Evolutionary conservation across 2,888 invertebrate species (phyloP).

Genomic region (Cephus spinipes): DNA sequence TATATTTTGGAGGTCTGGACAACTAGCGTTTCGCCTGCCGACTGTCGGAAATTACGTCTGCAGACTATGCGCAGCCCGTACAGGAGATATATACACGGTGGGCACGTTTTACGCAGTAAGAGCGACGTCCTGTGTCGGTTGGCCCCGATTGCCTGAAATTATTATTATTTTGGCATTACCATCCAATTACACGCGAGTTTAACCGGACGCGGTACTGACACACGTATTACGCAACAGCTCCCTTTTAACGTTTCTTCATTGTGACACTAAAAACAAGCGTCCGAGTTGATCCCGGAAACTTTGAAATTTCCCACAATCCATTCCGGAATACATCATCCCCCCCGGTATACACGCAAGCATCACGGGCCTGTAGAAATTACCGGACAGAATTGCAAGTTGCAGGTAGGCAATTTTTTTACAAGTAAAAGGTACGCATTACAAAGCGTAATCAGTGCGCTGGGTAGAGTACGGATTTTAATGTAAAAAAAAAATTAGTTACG

Average conservation of each 20-base stretch:
- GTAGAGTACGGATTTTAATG: not conserved
- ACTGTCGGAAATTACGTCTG: constrained; percentile 9
- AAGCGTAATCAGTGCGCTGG: not conserved
- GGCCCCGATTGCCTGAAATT: not conserved
- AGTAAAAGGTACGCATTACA: not conserved
- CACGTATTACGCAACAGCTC: not conserved
- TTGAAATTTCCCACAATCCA: not conserved
- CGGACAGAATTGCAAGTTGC: not conserved
- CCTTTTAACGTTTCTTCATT: not conserved
- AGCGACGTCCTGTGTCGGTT: not conserved
- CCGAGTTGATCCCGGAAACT: not conserved
- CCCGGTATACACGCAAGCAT: not conserved
- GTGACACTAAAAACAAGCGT: not conserved
- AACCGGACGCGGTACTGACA: not conserved
- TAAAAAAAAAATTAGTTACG: not conserved
- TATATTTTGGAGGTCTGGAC: constrained; percentile 24
- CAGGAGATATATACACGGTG: not conserved
- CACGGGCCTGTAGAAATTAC: not conserved
- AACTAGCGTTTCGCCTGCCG: constrained; percentile 2
- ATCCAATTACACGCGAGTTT: not conserved
- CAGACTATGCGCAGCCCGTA: constrained; percentile 6
- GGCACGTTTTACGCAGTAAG: not conserved
- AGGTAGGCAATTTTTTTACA: not conserved
- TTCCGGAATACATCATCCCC: not conserved
- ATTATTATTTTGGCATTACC: not conserved